Evolutionary conservation across 1,140 invertebrate genomes (phyloP).

Genomic region (Drosophila biarmipes): DNA sequence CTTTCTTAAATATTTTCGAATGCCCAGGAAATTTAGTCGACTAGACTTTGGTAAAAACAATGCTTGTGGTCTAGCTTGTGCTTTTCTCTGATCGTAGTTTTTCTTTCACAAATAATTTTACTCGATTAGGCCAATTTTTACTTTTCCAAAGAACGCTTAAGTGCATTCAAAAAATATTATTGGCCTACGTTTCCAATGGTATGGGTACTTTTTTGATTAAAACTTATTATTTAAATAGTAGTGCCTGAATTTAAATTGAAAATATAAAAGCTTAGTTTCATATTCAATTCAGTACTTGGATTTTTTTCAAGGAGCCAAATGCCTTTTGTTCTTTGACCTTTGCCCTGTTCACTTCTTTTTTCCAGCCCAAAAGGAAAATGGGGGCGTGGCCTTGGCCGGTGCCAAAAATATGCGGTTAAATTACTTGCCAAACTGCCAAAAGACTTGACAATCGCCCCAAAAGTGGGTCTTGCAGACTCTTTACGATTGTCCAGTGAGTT

Average conservation of each 20-base stretch:
- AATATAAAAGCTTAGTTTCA: neutral
- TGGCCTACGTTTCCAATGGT: neutral
- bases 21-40: neutral
- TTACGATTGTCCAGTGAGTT: constrained; percentile 65
- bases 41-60: neutral
- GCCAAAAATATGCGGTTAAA: constrained; percentile 4
- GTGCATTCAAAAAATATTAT: neutral
- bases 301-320: neutral
- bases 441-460: constrained; percentile 5
- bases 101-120: neutral
- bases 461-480: constrained; percentile 27
- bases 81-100: neutral
- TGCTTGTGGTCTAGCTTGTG: neutral
- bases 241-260: too few relatives aligned
- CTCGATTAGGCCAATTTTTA: too few relatives aligned
- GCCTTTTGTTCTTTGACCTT: constrained; percentile 9
- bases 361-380: neutral
- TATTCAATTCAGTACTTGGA: neutral
- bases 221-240: too few relatives aligned
- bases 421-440: constrained; percentile 12
- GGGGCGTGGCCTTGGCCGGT: constrained; percentile 6
- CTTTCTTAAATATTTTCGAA: neutral
- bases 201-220: too few relatives aligned
- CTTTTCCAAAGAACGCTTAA: too few relatives aligned
- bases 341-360: neutral